Conservation (phyloP, 2,888 invertebrate species). For the Nudaria mundana region DNA sequence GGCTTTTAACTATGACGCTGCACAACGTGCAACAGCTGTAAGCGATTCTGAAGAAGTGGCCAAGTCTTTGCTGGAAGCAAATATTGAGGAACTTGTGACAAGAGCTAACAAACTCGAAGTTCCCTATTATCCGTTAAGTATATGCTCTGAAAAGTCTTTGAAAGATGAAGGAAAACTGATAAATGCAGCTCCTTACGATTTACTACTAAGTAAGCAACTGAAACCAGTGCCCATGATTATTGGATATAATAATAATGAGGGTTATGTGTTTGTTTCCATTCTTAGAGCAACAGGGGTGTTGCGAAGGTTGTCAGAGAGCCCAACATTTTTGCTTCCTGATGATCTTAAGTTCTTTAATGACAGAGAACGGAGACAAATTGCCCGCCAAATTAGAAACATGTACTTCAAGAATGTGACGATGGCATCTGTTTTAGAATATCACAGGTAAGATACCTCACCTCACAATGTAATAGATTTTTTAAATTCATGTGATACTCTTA, state of each 20-base stretch:
- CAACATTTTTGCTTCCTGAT: conserved; percentile 51
- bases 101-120: conserved; percentile 44
- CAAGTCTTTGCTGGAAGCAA: conserved; percentile 32
- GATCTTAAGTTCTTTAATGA: conserved; percentile 53
- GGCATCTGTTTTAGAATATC: conserved; percentile 48
- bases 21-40: conserved; percentile 44
- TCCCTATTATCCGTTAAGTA: conserved; percentile 62
- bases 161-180: conserved; percentile 57
- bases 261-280: conserved; percentile 57
- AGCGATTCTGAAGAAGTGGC: conserved; percentile 27
- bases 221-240: conserved; percentile 57
- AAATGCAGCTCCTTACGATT: conserved; percentile 49
- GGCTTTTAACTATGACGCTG: conserved; percentile 66
- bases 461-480: background rate
- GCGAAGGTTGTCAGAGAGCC: conserved; percentile 34
- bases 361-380: conserved; percentile 45
- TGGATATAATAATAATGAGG: conserved; percentile 66
- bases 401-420: conserved; percentile 58
- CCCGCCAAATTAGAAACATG: conserved; percentile 46
- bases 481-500: no score
- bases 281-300: conserved; percentile 41
- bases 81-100: conserved; percentile 40
- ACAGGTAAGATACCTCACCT: conserved; percentile 60
- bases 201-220: conserved; percentile 40
- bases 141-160: conserved; percentile 56